Percentiles rank a stretch among this genome's conserved stretches.
Evolutionary conservation across 2,797 vertebrate genomes (phyloP).

Genomic region (Urophycis tenuis): DNA sequence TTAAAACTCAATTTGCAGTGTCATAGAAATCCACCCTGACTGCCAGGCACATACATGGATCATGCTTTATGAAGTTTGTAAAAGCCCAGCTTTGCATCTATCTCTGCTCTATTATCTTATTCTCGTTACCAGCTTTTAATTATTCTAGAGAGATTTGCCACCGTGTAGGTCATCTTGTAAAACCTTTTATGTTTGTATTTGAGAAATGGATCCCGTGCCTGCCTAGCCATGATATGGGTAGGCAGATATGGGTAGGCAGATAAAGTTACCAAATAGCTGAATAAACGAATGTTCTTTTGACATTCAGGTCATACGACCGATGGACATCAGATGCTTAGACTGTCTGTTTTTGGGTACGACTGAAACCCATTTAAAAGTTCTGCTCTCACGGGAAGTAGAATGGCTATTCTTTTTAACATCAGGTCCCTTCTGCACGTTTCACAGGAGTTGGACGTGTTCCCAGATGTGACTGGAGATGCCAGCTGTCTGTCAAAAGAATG

Average conservation of each 20-base stretch:
- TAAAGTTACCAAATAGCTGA: constrained; percentile 44
- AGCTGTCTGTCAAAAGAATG: constrained; percentile 61
- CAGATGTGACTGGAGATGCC: constrained; percentile 48
- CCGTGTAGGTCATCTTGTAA: background rate
- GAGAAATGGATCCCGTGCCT: constrained; percentile 29
- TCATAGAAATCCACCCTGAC: constrained; percentile 47
- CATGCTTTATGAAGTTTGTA: constrained; percentile 34
- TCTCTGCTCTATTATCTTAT: constrained; percentile 22
- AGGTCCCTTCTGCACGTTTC: constrained; percentile 35
- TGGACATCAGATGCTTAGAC: constrained; percentile 12
- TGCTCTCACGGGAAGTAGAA: constrained; percentile 19
- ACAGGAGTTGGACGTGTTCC: constrained; percentile 69
- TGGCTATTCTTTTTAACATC: constrained; percentile 18
- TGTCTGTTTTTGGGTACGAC: background rate
- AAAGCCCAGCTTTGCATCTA: constrained; percentile 20
- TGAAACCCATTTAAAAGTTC: constrained; percentile 23
- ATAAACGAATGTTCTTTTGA: constrained; percentile 23
- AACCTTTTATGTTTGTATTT: background rate
- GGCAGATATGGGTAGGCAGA: constrained; percentile 36
- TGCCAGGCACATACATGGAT: constrained; percentile 26
- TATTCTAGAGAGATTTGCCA: constrained; percentile 28
- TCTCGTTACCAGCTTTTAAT: constrained; percentile 42
- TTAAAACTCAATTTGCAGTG: constrained; percentile 47
- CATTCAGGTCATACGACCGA: constrained; percentile 34
- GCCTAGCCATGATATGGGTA: too few species aligned